These are phyloP conservation scores for Ceratina japonica DNA, from an alignment of 1,140 invertebrate species.

Conservation along the genomic window DNA sequence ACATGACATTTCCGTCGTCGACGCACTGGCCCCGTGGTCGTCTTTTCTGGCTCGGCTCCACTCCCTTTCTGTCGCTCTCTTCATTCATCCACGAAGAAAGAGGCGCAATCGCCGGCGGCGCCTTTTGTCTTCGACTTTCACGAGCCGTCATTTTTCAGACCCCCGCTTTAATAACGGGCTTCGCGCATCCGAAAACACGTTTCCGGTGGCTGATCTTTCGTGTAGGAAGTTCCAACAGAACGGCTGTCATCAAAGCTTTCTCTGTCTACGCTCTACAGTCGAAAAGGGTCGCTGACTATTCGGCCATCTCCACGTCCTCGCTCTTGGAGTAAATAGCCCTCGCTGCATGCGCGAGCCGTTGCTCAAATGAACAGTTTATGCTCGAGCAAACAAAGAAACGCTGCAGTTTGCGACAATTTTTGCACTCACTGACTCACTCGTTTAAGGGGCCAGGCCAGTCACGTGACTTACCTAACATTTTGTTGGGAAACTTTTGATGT, in stretches of 20 bases:
- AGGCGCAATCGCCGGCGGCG: conserved; percentile 60
- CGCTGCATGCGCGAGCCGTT: neutral
- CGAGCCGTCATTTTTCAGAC: conserved; percentile 63
- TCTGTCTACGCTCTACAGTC: conserved; percentile 4
- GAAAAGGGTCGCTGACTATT: conserved; percentile 2
- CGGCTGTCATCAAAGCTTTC: conserved; percentile 38
- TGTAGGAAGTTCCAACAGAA: neutral
- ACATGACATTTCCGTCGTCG: conserved; percentile 11
- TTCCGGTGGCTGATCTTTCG: conserved; percentile 32
- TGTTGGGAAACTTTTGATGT: no score
- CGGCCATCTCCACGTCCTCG: conserved; percentile 9
- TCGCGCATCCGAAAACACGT: conserved; percentile 50
- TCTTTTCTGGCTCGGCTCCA: conserved; percentile 9
- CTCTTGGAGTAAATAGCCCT: conserved; percentile 17
- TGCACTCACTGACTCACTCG: neutral
- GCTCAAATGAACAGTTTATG: conserved; percentile 26
- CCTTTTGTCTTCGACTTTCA: conserved; percentile 68
- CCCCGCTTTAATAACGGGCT: conserved; percentile 66
- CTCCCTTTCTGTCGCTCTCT: neutral
- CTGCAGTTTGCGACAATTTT: neutral
- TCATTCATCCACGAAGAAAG: conserved; percentile 25
- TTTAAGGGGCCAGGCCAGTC: no score
- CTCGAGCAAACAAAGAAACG: conserved; percentile 8
- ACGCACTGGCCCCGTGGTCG: neutral
- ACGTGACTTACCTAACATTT: no score